phyloP scores from a whole-genome alignment of 2,888 invertebrate genomes.

The Magallana nippona region DNA sequence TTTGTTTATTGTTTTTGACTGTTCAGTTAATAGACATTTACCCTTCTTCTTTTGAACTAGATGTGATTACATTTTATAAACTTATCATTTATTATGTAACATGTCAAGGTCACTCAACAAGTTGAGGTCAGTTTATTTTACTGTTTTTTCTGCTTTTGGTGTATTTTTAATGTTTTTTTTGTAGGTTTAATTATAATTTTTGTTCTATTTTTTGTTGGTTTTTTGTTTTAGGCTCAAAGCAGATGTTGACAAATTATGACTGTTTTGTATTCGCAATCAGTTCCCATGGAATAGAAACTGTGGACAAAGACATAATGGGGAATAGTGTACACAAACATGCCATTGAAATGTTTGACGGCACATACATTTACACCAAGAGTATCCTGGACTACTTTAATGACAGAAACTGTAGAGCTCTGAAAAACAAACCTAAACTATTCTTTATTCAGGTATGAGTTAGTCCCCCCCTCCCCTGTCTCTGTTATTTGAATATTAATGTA shows the following conservation, averaged over 20 bases:
- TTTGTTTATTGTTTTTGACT: too few species aligned
- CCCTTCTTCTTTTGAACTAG: too few species aligned
- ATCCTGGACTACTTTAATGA: conserved; percentile 33
- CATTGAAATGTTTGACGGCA: neutral
- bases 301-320: neutral
- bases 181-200: too few species aligned
- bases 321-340: neutral
- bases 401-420: conserved; percentile 16
- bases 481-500: neutral
- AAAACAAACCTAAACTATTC: conserved; percentile 39
- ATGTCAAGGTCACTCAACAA: too few species aligned
- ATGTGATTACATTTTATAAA: too few species aligned
- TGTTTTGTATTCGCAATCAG: neutral
- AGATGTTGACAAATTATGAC: neutral
- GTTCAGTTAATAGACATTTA: too few species aligned
- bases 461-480: neutral
- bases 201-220: too few species aligned
- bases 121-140: too few species aligned
- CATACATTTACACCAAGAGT: neutral
- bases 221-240: too few species aligned
- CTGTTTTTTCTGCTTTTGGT: too few species aligned
- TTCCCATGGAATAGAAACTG: neutral
- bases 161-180: too few species aligned
- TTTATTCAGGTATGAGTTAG: conserved; percentile 41
- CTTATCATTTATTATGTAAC: too few species aligned